phyloP scores from a whole-genome alignment of 2,797 vertebrate genomes.

The Dallia pectoralis region DNA sequence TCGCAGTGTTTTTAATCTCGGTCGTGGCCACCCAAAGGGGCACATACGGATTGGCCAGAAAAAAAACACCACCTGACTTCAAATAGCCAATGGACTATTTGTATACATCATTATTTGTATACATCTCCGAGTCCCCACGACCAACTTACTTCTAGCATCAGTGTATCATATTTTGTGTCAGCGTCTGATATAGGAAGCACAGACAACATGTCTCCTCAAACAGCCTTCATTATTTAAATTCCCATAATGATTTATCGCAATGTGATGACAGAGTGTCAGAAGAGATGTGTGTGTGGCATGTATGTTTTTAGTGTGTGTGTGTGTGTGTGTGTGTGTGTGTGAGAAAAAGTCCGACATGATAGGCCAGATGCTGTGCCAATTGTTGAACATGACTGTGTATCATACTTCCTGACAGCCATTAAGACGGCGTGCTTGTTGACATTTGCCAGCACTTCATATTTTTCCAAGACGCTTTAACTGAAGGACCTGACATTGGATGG shows the following conservation, averaged over 20 bases:
- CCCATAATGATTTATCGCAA: neutral
- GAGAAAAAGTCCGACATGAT: neutral
- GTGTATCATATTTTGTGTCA: neutral
- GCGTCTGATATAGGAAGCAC: neutral
- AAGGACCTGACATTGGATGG: neutral
- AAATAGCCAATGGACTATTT: no score
- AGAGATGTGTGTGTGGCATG: neutral
- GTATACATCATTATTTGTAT: no score
- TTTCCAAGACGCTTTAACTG: conserved; percentile 9
- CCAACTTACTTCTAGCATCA: neutral
- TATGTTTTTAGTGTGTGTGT: neutral
- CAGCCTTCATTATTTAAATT: neutral
- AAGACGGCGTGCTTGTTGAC: conserved; percentile 27
- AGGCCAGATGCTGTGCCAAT: neutral
- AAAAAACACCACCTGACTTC: no score
- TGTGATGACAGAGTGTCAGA: no score
- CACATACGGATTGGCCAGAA: no score
- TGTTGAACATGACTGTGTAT: neutral
- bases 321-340: conserved; percentile 3
- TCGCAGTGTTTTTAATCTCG: no score
- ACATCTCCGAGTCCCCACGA: no score
- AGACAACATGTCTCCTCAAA: neutral
- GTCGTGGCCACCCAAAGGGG: no score
- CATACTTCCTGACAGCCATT: neutral
- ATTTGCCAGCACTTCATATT: conserved; percentile 30